Evolutionary conservation across 2,113 vertebrate genomes (phyloP), one percentile per base, ranked within the genome.

Genomic region (Cebidichthys violaceus): DNA sequence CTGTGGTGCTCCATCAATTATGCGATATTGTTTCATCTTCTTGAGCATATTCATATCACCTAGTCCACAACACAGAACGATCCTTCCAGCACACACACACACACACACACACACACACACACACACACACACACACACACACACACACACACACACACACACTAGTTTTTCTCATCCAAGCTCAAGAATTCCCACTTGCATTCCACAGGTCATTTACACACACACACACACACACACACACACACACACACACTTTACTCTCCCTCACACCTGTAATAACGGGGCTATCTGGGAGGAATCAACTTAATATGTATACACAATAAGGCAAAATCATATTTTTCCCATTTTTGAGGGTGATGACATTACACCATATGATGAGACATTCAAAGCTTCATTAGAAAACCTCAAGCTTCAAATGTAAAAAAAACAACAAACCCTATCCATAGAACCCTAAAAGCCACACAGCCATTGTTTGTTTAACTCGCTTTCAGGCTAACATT

Each of bases 131-230:
- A n/a, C n/a, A n/a, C n/a, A n/a, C n/a, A n/a, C n/a, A n/a, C n/a
- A n/a, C n/a, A n/a, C n/a, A n/a, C n/a, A 82, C 9, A 55, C 31
- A 43, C 39, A 60, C 68, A 41, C 6, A 80, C 68, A 17, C 2
- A 61, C 24, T 41, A 43, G 43, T 29, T 77, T 83, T 83, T 90
- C 85, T 82, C 81, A 86, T 82, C 83, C 14, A 4, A n/a, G 71
- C 61, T 69, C 14, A 70, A 86, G 61, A 83, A 83, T 86, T 86
- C 76, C 70, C 79, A 87, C 78, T 68, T 66, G 59, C 68, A 75
- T 81, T 84, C 81, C 65, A 82, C 3, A 29, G 27, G 24, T 59
- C 39, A 54, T 71, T 64, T 76, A 4, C 79, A 81, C 52, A 67
- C 67, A 70, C 10, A 17, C 22, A 29, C 14, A 54, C 59, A 43